Conservation (phyloP, 2,113 vertebrate species). For the Hyaena hyaena region DNA sequence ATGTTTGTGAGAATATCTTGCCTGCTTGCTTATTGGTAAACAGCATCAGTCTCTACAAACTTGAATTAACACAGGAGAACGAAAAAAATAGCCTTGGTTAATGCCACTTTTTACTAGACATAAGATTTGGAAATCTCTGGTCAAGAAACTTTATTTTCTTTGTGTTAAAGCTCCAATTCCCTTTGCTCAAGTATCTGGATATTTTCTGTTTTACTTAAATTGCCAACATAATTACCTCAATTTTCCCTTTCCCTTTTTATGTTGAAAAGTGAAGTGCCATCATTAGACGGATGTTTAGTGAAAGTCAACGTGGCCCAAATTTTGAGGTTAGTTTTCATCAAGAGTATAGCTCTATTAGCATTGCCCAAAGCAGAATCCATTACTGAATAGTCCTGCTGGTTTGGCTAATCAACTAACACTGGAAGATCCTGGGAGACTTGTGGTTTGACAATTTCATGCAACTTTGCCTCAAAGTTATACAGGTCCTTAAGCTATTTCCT, state of each 20-base stretch:
- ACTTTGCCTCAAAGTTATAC: background rate
- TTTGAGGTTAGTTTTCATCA: conserved; percentile 42
- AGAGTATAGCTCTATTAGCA: background rate
- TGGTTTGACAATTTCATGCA: background rate
- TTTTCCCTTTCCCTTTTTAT: background rate
- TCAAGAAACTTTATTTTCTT: background rate
- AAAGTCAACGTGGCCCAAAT: background rate
- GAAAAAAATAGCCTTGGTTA: background rate
- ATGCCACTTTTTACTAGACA: background rate
- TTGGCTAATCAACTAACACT: background rate
- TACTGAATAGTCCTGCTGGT: background rate
- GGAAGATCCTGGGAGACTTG: background rate
- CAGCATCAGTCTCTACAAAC: background rate
- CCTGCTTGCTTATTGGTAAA: background rate
- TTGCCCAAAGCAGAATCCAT: background rate
- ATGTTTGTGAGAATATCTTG: conserved; percentile 25
- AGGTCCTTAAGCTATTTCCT: conserved; percentile 31
- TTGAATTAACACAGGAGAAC: background rate
- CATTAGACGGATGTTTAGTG: background rate
- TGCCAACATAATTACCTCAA: background rate
- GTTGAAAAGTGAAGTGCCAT: background rate
- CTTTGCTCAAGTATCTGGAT: conserved; percentile 29
- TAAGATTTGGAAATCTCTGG: conserved; percentile 34
- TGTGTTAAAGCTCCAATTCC: background rate
- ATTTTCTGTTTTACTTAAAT: conserved; percentile 32